phyloP scores from a whole-genome alignment of 2,113 vertebrate genomes.

The Elachura formosa region DNA sequence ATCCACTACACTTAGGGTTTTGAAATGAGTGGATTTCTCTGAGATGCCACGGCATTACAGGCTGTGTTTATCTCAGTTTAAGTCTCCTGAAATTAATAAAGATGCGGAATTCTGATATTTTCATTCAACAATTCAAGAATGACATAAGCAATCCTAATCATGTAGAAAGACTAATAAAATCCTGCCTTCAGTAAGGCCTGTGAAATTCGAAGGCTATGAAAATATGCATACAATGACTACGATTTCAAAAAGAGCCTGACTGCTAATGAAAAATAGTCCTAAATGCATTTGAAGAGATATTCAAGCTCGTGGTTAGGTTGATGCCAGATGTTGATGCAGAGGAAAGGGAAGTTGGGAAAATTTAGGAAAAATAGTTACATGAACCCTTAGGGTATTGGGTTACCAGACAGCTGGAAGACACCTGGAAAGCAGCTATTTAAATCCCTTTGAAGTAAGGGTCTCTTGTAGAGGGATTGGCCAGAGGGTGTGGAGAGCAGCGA shows the following conservation, averaged over 20 bases:
- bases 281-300: not conserved
- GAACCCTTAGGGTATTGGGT: constrained; percentile 48
- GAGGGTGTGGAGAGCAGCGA: not conserved
- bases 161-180: not conserved
- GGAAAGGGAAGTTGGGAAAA: constrained; percentile 50
- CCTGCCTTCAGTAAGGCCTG: not conserved
- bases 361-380: constrained; percentile 55
- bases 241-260: not conserved
- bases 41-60: not conserved
- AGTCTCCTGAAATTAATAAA: not conserved
- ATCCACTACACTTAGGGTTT: accelerated
- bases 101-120: not conserved
- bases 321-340: constrained; percentile 43
- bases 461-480: not conserved
- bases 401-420: constrained; percentile 50
- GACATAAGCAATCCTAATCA: not conserved
- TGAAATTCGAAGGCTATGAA: not conserved
- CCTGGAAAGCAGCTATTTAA: not conserved
- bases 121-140: not conserved
- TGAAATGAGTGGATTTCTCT: not conserved
- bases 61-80: not conserved
- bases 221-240: not conserved
- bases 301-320: not conserved
- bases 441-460: constrained; percentile 23
- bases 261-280: not conserved